Percentiles rank a stretch among this genome's conserved stretches.
Conservation (phyloP, 2,888 invertebrate species). For the Tenthredo notha region DNA sequence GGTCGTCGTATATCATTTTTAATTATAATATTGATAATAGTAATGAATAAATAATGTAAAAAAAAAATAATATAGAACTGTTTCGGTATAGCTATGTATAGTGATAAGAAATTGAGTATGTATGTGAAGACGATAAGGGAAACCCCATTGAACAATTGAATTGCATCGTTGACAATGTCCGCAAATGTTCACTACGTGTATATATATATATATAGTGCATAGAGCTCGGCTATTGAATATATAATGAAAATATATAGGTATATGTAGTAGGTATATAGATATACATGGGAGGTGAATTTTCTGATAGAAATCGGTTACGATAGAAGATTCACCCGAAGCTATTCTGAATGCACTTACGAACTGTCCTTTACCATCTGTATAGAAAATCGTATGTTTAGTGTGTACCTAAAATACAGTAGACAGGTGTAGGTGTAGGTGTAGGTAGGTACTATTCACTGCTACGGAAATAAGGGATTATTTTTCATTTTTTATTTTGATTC, state of each 20-base stretch:
- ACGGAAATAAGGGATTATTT: not conserved
- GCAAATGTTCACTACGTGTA: not conserved
- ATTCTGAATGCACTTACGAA: slow-evolving; percentile 23
- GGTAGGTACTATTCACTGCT: not conserved
- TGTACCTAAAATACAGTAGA: not conserved
- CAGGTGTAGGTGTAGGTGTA: not conserved
- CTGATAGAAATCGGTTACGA: slow-evolving; percentile 14
- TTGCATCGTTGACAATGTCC: not conserved
- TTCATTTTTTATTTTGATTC: not conserved
- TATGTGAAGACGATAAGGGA: not conserved
- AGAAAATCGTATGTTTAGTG: not conserved
- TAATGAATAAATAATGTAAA: not conserved
- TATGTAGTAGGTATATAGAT: not conserved
- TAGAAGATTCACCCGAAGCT: not conserved
- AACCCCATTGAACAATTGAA: not conserved
- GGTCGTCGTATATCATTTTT: not conserved
- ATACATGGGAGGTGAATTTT: not conserved
- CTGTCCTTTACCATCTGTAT: not conserved
- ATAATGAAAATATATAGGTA: not conserved
- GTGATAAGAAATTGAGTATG: not conserved
- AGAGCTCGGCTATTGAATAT: not conserved
- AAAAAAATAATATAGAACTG: not conserved
- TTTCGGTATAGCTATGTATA: not conserved
- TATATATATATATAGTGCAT: not conserved
- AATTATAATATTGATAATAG: not conserved